Evolutionary conservation across 2,797 vertebrate genomes (phyloP).

Genomic region (Scleropages formosus): DNA sequence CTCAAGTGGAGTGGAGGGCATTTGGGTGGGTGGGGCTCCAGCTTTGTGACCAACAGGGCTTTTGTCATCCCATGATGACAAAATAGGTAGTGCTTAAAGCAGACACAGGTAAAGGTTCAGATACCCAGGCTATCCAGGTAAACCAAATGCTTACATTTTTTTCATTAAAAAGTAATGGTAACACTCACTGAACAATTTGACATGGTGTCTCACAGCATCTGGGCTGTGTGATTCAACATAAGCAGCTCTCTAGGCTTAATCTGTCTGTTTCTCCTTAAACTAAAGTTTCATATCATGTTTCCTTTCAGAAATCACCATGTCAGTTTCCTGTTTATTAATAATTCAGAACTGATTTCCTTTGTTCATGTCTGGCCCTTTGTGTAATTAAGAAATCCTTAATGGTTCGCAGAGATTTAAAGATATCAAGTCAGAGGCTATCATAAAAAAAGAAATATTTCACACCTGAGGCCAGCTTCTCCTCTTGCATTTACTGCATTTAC

Average conservation of each 20-base stretch:
- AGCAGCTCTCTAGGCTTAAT: background rate
- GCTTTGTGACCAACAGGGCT: too few species aligned
- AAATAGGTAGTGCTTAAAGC: too few species aligned
- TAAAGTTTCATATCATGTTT: background rate
- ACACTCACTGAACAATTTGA: too few species aligned
- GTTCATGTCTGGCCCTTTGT: background rate
- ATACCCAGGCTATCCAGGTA: too few species aligned
- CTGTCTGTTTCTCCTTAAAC: background rate
- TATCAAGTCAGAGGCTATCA: constrained; percentile 11
- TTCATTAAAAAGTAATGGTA: too few species aligned
- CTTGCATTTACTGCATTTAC: background rate
- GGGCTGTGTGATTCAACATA: too few species aligned
- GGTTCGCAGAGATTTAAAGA: background rate
- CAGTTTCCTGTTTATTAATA: constrained; percentile 16
- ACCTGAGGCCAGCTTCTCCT: background rate
- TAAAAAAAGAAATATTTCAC: constrained; percentile 8
- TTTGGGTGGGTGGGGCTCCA: too few species aligned
- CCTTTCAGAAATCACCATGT: background rate
- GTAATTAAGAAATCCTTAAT: constrained; percentile 22
- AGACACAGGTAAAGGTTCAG: too few species aligned
- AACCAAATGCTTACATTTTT: too few species aligned
- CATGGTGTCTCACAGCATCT: too few species aligned
- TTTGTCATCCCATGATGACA: too few species aligned
- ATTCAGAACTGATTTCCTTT: constrained; percentile 32
- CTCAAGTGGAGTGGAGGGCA: too few species aligned